Conservation (phyloP, 2,888 invertebrate genomes). For the Idaea straminata region DNA sequence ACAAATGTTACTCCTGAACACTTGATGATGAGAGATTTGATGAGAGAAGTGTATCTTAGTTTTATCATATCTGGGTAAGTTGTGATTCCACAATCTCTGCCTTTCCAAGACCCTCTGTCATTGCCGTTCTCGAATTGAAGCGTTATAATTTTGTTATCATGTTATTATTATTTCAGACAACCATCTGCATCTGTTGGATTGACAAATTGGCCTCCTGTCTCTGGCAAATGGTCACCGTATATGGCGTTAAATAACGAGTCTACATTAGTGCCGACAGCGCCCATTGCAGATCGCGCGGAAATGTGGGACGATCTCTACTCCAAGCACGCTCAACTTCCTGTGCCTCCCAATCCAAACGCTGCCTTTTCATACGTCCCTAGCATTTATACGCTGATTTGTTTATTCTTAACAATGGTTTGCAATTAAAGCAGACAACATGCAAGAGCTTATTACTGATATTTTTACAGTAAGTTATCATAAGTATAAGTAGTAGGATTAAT, state of each 20-base stretch:
- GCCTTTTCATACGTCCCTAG: too few relatives aligned
- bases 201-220: constrained; percentile 43
- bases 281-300: constrained; percentile 28
- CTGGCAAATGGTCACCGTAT: constrained; percentile 31
- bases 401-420: too few relatives aligned
- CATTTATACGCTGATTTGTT: too few relatives aligned
- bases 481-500: too few relatives aligned
- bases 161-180: not conserved
- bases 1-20: constrained; percentile 28
- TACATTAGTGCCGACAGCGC: constrained; percentile 27
- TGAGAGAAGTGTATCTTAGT: constrained; percentile 43
- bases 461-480: too few relatives aligned
- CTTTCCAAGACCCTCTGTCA: too few relatives aligned
- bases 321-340: constrained; percentile 32
- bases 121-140: too few relatives aligned
- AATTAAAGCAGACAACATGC: too few relatives aligned
- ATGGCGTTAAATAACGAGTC: constrained; percentile 40
- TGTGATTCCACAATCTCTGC: not conserved
- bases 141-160: not conserved
- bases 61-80: constrained; percentile 48
- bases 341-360: too few relatives aligned
- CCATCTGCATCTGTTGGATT: constrained; percentile 33
- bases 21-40: constrained; percentile 26
- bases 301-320: constrained; percentile 49
- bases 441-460: too few relatives aligned